Percentiles rank a stretch among this genome's conserved stretches.
Evolutionary conservation across 2,888 invertebrate genomes (phyloP).

Genomic region (Dorcus parallelipipedus): DNA sequence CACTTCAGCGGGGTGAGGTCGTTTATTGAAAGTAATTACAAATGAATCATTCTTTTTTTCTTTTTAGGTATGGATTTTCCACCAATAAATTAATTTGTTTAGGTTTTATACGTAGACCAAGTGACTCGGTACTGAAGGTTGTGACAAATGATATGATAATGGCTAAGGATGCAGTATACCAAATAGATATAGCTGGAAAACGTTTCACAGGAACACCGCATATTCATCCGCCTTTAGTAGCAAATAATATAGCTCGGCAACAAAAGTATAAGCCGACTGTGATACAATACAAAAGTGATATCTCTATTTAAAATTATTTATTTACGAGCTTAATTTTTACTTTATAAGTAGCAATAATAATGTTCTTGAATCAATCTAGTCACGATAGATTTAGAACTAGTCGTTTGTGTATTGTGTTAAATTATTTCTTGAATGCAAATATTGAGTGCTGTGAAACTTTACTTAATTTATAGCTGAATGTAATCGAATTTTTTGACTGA

Average conservation of each 20-base stretch:
- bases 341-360: no score
- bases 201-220: constrained; percentile 58
- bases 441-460: no score
- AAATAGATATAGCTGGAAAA: constrained; percentile 68
- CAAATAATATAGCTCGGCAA: constrained; percentile 35
- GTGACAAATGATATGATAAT: constrained; percentile 61
- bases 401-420: no score
- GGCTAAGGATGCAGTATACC: constrained; percentile 58
- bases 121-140: constrained; percentile 37
- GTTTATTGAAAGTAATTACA: background rate
- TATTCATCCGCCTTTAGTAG: constrained; percentile 58
- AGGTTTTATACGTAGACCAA: constrained; percentile 58
- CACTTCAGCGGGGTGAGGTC: constrained; percentile 60
- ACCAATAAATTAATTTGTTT: constrained; percentile 62
- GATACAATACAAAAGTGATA: constrained; percentile 45
- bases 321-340: no score
- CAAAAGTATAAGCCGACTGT: constrained; percentile 51
- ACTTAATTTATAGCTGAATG: no score
- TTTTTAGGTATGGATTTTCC: constrained; percentile 61
- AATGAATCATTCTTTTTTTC: background rate
- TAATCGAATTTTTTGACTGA: no score
- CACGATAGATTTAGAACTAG: no score
- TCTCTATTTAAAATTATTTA: background rate
- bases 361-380: no score
- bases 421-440: no score